phyloP scores from a whole-genome alignment of 1,140 invertebrate genomes.

The Drosophila obscura region DNA sequence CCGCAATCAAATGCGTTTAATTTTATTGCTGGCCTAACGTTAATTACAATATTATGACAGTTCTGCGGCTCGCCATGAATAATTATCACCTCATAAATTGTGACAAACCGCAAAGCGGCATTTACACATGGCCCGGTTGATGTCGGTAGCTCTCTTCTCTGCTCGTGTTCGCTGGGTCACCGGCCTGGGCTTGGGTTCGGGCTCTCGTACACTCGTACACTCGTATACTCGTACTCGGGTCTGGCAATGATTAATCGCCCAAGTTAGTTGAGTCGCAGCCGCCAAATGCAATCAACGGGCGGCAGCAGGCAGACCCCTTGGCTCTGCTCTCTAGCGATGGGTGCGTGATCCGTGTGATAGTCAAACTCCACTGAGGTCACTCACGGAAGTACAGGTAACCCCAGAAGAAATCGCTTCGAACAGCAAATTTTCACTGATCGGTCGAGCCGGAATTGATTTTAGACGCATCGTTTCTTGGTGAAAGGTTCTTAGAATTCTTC shows the following conservation, averaged over 20 bases:
- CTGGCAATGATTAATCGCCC: slow-evolving; percentile 71
- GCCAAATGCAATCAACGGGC: slow-evolving; percentile 75
- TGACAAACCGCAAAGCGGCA: slow-evolving; percentile 76
- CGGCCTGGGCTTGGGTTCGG: slow-evolving; percentile 5
- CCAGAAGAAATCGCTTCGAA: no score
- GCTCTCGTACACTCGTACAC: background rate
- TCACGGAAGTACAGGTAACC: background rate
- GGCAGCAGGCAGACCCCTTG: slow-evolving; percentile 19
- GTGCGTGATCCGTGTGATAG: slow-evolving; percentile 6
- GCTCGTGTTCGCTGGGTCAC: slow-evolving; percentile 6
- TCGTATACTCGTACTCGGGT: slow-evolving; percentile 11
- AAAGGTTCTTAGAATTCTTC: no score
- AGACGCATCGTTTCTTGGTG: no score
- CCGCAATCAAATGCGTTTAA: slow-evolving; percentile 75
- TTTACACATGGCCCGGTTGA: slow-evolving; percentile 54
- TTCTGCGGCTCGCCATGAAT: slow-evolving; percentile 72
- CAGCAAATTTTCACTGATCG: no score
- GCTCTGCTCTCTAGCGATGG: slow-evolving; percentile 14
- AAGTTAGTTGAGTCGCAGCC: slow-evolving; percentile 73
- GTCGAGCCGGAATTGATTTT: no score
- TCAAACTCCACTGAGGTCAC: background rate
- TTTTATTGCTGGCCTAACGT: slow-evolving; percentile 70
- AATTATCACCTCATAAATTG: slow-evolving; percentile 82
- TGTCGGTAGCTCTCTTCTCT: slow-evolving; percentile 32
- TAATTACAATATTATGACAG: slow-evolving; percentile 83